phyloP scores from a whole-genome alignment of 2,797 vertebrate species.

The Crenuchus spilurus region DNA sequence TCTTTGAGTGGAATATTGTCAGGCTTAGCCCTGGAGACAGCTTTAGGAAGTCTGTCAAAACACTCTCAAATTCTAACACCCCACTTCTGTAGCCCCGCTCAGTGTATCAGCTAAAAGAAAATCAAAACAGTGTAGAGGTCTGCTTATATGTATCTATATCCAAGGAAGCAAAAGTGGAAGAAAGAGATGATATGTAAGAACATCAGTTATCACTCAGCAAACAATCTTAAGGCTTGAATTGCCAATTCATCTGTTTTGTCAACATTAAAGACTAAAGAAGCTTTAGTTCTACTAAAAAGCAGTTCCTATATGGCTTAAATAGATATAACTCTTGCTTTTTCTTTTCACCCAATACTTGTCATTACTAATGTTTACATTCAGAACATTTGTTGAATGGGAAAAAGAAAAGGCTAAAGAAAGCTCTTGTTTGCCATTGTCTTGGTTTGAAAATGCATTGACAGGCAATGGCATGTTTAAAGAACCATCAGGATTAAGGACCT shows the following conservation, averaged over 20 bases:
- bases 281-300: conserved; percentile 7
- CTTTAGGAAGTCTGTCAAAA: conserved; percentile 66
- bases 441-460: conserved; percentile 51
- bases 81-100: conserved; percentile 51
- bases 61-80: conserved; percentile 53
- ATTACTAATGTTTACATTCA: conserved; percentile 52
- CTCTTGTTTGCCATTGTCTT: conserved; percentile 50
- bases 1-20: conserved; percentile 66
- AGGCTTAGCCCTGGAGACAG: conserved; percentile 61
- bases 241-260: not conserved
- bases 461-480: conserved; percentile 53
- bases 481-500: conserved; percentile 7
- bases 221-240: conserved; percentile 15
- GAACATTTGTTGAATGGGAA: conserved; percentile 40
- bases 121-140: conserved; percentile 17
- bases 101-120: conserved; percentile 53
- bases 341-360: conserved; percentile 12
- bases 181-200: conserved; percentile 21
- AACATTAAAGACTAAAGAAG: not conserved
- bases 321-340: conserved; percentile 36
- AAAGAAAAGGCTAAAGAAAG: conserved; percentile 30
- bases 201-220: not conserved
- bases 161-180: conserved; percentile 14
- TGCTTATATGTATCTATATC: not conserved
- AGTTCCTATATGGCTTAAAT: conserved; percentile 36